Base-by-base conservation (phyloP, 2,797 vertebrate species). In the Hydrophis major region DNA sequence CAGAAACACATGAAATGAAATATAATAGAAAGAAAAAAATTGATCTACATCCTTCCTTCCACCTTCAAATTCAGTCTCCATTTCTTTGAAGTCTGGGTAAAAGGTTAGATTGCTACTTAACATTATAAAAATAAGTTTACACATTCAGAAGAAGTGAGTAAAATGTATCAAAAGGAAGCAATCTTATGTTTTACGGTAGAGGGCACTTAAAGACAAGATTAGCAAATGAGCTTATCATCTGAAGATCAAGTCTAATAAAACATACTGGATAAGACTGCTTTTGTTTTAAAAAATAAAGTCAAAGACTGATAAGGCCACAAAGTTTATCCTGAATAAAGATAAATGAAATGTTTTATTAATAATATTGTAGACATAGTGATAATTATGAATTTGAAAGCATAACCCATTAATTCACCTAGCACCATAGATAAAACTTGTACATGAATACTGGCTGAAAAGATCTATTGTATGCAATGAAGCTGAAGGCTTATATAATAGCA, bases 131-230 rank as follows among this genome's bases (percentile, higher is more conserved):
- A 87, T 92, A 91, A 69, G 95, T 95, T 93, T 88, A 50, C 2
- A 86, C 93, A 0, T 78, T 94, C 78, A 57, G 37, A 89, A 89
- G 10, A 95, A 95, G 87, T 55, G 25, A 88, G 63, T 37, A 89
- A 95, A 90, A 91, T 66, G 42, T 1, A 0, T 32, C 7, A 92
- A 37, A 2, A 27, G 37, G 3, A 50, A 2, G 74, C 94, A 93
- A 28, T 69, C 8, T 50, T 88, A 89, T 59, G 37, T 94, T 61
- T 60, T 96, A 57, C 97, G 96, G 96, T 92, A 98, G 98, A 97
- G 97, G 92, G 97, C 96, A 94, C 97, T 96, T 95, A 96, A 93
- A 96, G 94, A 97, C 92, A 96, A 86, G 42, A 86, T 16, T 92
- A 93, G 2, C 88, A 94, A 53, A 8, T 32, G 78, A 27, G 87